Percentiles rank a stretch among this genome's conserved stretches.
Evolutionary conservation across 1,140 invertebrate species (phyloP).

Genomic region (Nautilus pompilius): DNA sequence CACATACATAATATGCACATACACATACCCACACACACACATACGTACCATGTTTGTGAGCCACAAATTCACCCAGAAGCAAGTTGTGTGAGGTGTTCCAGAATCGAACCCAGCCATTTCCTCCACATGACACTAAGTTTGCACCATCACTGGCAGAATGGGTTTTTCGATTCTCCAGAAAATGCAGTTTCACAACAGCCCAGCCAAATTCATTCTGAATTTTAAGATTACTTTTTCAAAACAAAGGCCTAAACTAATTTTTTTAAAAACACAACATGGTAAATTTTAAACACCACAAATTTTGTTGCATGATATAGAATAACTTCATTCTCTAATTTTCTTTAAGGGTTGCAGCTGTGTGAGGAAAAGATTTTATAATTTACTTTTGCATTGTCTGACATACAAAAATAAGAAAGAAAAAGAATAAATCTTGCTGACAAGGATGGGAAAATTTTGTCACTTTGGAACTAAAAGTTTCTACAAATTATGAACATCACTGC

Average conservation of each 20-base stretch:
- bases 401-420: too few relatives aligned
- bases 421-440: too few relatives aligned
- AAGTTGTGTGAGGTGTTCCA: constrained; percentile 41
- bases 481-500: too few relatives aligned
- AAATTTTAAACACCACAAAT: not conserved
- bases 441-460: too few relatives aligned
- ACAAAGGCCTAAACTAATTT: too few relatives aligned
- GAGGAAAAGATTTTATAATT: too few relatives aligned
- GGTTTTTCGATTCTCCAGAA: constrained; percentile 42
- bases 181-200: constrained; percentile 43
- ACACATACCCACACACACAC: not conserved
- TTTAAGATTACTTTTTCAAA: too few relatives aligned
- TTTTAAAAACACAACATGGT: not conserved
- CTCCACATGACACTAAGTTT: constrained; percentile 54
- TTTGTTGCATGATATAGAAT: not conserved
- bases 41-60: constrained; percentile 49
- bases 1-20: not conserved
- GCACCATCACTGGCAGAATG: constrained; percentile 39
- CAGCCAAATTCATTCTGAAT: constrained; percentile 48
- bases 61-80: constrained; percentile 50
- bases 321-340: not conserved
- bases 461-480: too few relatives aligned
- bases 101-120: constrained; percentile 53
- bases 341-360: too few relatives aligned
- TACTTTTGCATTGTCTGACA: too few relatives aligned